Evolutionary conservation across 2,888 invertebrate genomes (phyloP).

Genomic region (Metopia argyrocephala): DNA sequence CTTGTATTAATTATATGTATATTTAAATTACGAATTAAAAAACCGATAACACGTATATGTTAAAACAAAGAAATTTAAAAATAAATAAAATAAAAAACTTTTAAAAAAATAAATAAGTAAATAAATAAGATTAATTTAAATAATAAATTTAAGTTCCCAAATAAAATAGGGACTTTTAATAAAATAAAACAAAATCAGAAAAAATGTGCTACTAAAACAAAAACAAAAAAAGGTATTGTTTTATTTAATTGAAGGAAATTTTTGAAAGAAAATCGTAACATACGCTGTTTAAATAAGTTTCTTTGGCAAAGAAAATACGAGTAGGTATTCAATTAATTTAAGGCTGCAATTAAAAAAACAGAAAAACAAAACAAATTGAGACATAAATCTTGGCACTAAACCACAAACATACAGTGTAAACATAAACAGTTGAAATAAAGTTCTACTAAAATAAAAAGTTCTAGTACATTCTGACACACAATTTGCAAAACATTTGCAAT

Average conservation of each 20-base stretch:
- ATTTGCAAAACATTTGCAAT: too few relatives aligned
- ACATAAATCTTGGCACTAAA: too few relatives aligned
- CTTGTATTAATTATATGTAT: slow-evolving; percentile 52
- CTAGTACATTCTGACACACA: too few relatives aligned
- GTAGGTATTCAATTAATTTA: too few relatives aligned
- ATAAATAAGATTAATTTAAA: slow-evolving; percentile 44
- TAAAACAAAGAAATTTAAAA: slow-evolving; percentile 23
- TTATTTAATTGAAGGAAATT: slow-evolving; percentile 21
- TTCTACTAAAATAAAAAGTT: too few relatives aligned
- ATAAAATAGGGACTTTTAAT: slow-evolving; percentile 51
- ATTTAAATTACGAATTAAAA: slow-evolving; percentile 57
- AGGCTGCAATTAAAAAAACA: too few relatives aligned
- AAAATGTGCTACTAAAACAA: slow-evolving; percentile 56
- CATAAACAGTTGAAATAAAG: too few relatives aligned
- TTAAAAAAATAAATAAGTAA: slow-evolving; percentile 32
- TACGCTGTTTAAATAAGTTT: too few relatives aligned
- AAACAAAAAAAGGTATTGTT: slow-evolving; percentile 14
- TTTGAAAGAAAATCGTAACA: too few relatives aligned
- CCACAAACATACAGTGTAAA: too few relatives aligned
- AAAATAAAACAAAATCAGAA: slow-evolving; percentile 45
- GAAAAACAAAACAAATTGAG: too few relatives aligned
- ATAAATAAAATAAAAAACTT: background rate
- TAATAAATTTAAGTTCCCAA: slow-evolving; percentile 25
- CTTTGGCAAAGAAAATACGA: too few relatives aligned
- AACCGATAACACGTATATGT: slow-evolving; percentile 57